Base-by-base conservation (phyloP, 2,797 vertebrate species). In the Sebastes oblongus region DNA sequence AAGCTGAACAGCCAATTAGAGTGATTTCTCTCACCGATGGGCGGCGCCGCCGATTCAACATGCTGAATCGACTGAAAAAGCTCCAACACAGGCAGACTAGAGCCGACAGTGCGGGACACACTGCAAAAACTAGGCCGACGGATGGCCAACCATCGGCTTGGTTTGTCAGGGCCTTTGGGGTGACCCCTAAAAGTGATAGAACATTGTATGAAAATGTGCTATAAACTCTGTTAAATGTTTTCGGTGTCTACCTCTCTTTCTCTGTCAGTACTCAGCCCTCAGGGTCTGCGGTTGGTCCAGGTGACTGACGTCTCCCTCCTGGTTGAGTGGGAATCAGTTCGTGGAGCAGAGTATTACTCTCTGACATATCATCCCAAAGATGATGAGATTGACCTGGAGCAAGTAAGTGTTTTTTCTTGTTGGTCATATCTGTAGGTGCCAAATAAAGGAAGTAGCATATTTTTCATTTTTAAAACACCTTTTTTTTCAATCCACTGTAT, bases 321-420 rank as follows among this genome's bases (percentile, higher is more conserved):
- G 87, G 95, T 98, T 62, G 93, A 96, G 80, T 99, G 97, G 97
- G 95, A 97, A 80, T 90, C 91, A 0, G 86, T 95, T 72, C 78
- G 29, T 5, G 93, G 96, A 34, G 95, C 96, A 27, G 95, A 98
- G 78, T 93, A 97, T 90, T 97, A 98, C 74, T 66, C 97, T 66
- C 86, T 98, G 77, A 96, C 91, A 71, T 96, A 96, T 91, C 93
- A 97, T 79, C 96, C 96, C 0, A 84, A 95, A 86, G 93, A 90
- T 3, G 77, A 92, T 9, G 86, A 95, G 75, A 80, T 59, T 3
- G 65, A 85, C 3, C 77, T 86, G 70, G 86, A 95, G 85, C 82
- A 96, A 90, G 86, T 96, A 78, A 0, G 39, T 25, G 13, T 70
- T 62, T 52, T 29, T 46, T 64, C 42, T n/a, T n/a, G 9, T 65